Evolutionary conservation across 2,888 invertebrate species (phyloP), one percentile per base, ranked within the genome.

Genomic region (Ryuthela nishihirai): DNA sequence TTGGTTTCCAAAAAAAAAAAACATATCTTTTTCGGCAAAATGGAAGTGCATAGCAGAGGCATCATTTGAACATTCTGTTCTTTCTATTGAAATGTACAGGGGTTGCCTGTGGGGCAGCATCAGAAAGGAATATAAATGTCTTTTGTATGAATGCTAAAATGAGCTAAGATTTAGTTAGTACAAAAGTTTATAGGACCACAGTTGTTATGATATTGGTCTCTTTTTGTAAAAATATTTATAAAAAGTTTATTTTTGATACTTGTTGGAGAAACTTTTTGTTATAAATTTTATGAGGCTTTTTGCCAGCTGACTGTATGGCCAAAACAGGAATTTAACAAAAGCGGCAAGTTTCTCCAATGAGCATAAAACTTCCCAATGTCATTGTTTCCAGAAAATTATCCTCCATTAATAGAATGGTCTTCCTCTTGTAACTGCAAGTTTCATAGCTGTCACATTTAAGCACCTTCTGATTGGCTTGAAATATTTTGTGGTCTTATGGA

Each of bases 191-290:
- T 26, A 36, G 60, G 72, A 68, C 70, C 71, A 70, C 70, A 68
- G 67, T 69, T 69, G 68, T 68, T 68, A 67, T 64, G 65, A 64
- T 67, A 64, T 69, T 71, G 71, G 71, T 72, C 72, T 71, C 70
- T 72, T 72, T 70, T 67, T 69, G 70, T 70, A 68, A 70, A 70
- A 46, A 61, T 64, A 56, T 65, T 68, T 69, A 69, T 67, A 77
- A 77, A 77, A 77, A 79, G 79, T 79, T 78, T 81, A 81, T 81
- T 81, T 81, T 81, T 82, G 81, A 81, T 81, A 82, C 80, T 79
- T 80, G 80, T 81, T 80, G 80, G 80, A 69, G 70, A 69, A 68
- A 67, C 68, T 69, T 69, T 62, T 56, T 48, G 55, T 38, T 50
- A 40, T 49, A 41, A 41, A 47, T 43, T 50, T 35, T 35, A 15